Base-by-base conservation (phyloP, 1,140 invertebrate species). In the Trichonephila clavata region DNA sequence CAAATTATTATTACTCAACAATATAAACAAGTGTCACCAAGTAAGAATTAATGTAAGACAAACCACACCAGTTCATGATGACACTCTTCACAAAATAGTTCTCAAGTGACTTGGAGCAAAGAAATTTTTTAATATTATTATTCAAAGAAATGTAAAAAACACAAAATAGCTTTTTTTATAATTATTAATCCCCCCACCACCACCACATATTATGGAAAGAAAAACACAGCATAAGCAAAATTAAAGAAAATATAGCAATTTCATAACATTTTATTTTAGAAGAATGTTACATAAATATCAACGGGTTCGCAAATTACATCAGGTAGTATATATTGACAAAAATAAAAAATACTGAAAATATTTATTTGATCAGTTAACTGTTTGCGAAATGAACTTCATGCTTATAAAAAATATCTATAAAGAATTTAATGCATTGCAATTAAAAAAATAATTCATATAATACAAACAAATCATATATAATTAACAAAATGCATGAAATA, bases 401-500 rank as follows among this genome's bases (percentile, higher is more conserved):
- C 27, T 77, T 77, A 77, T 27, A 77, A 77, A 77, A 71, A 77
- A 16, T 10, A 32, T 77, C 10, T 50, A 50, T 32, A 39, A 39
- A 32, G 16, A 39, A 77, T 18, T 39, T 27, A 32, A 77, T 77
- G 32, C 27, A 32, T 21, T 77, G 27, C 39, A 77, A 77, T 18
- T 39, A 39, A 39, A 77, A 39, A 77, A 77, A 77, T 39, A 77
- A 77, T 77, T 77, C 32, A 77, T 39, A 32, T 32, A 32, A 32
- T 77, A 68, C n/a, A 65, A 32, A 39, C 27, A 77, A 77, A 63
- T 77, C 32, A 77, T 27, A 77, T 14, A 77, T 16, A 77, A 39
- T 77, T 32, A 77, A 77, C 27, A 77, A 77, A 77, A 77, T 77
- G 71, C 71, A 77, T 77, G 27, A 77, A 77, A 7, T 77, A 7